Evolutionary conservation across 2,888 invertebrate species (phyloP).

Genomic region (Drosophila ezoana): DNA sequence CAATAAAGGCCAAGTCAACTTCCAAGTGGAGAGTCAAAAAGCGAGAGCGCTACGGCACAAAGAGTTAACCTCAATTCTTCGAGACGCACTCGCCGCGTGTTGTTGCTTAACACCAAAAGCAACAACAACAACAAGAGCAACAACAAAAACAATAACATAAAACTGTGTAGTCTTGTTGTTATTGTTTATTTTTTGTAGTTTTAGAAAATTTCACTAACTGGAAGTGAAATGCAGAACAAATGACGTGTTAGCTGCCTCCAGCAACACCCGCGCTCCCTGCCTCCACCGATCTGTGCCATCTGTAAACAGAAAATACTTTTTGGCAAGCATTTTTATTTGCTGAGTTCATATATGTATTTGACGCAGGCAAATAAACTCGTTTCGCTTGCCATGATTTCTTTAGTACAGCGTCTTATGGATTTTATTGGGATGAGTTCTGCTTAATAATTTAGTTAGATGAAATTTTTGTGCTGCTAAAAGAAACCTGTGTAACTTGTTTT

Average conservation of each 20-base stretch:
- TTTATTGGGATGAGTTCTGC: conserved; percentile 66
- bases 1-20: conserved; percentile 74
- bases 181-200: conserved; percentile 27
- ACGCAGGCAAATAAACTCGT: conserved; percentile 62
- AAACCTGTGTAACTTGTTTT: conserved; percentile 68
- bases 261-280: conserved; percentile 24
- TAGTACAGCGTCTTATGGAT: conserved; percentile 39
- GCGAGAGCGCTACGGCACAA: conserved; percentile 68
- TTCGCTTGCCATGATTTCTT: conserved; percentile 50
- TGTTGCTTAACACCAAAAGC: conserved; percentile 69
- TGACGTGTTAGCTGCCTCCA: conserved; percentile 43
- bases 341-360: conserved; percentile 58
- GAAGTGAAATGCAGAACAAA: conserved; percentile 81
- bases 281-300: conserved; percentile 16
- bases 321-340: conserved; percentile 56
- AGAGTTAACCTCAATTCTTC: conserved; percentile 75
- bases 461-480: conserved; percentile 36
- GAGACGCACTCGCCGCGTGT: conserved; percentile 68
- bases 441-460: conserved; percentile 53
- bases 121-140: conserved; percentile 3
- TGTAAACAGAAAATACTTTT: conserved; percentile 46
- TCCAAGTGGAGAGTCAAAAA: conserved; percentile 66
- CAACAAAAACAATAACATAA: conserved; percentile 46
- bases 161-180: conserved; percentile 31
- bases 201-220: conserved; percentile 74